These are phyloP conservation scores for Falco concolor DNA, from an alignment of 2,797 vertebrate species.

Conservation along the genomic window DNA sequence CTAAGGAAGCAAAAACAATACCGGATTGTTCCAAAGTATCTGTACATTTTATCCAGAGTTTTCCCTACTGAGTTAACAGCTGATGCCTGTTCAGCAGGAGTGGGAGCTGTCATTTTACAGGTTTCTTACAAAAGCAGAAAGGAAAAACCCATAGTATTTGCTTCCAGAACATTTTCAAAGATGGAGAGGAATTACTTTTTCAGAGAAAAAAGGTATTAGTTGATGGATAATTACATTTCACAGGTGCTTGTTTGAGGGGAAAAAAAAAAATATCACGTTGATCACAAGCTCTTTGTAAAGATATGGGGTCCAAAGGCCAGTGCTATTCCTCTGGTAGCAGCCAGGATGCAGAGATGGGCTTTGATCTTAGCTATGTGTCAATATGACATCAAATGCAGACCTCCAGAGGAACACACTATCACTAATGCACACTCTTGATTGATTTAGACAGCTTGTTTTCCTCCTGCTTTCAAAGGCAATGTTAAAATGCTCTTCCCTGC, in stretches of 20 bases:
- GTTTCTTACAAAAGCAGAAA: conserved; percentile 34
- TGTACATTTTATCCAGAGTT: conserved; percentile 34
- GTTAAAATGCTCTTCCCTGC: background rate
- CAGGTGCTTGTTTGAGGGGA: background rate
- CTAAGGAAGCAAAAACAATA: conserved; percentile 35
- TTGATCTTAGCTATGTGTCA: conserved; percentile 58
- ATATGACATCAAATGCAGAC: conserved; percentile 54
- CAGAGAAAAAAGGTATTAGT: conserved; percentile 28
- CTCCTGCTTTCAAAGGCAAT: conserved; percentile 18
- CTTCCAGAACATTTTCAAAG: conserved; percentile 46
- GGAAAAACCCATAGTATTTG: conserved; percentile 23
- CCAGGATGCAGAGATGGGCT: background rate
- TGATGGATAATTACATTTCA: conserved; percentile 41
- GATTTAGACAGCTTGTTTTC: conserved; percentile 57
- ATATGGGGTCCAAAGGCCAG: background rate
- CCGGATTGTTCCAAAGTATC: background rate
- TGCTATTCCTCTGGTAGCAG: background rate
- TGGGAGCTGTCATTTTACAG: conserved; percentile 23
- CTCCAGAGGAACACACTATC: conserved; percentile 31
- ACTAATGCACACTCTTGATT: conserved; percentile 25
- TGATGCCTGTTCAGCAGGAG: conserved; percentile 34
- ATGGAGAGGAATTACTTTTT: background rate
- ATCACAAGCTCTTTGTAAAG: conserved; percentile 15
- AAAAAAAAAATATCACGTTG: background rate
- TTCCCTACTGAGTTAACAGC: conserved; percentile 26